Evolutionary conservation across 2,113 vertebrate species (phyloP), one percentile per base, ranked within the genome.

Genomic region (Pristiophorus japonicus): DNA sequence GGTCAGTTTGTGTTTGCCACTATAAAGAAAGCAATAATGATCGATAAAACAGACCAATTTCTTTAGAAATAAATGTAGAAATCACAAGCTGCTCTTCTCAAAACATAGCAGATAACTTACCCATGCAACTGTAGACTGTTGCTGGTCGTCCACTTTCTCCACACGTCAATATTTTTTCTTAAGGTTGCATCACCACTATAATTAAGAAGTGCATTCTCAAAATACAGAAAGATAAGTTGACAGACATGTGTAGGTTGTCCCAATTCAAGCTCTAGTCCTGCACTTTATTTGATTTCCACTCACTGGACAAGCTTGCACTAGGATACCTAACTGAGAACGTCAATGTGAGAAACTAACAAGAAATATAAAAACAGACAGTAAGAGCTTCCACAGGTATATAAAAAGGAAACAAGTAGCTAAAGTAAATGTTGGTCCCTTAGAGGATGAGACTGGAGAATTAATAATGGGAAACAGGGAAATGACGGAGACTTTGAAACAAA

Each of bases 51-150:
- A 62, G n/a, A 12, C 18, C 24, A 78, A 20, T 45, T 51, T 4
- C 11, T 78, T 78, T 38, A 95, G 66, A 34, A 70, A 78, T 84
- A 63, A 45, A 84, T 8, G 14, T 55, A 78, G 47, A 55, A 22
- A 12, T 81, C 30, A 42, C 65, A 75, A 95, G n/a, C 30, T 78
- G 34, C 27, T 78, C 8, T 38, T 30, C 66, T 55, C 78, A 65
- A 30, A 47, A 95, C 22, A 5, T 70, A 30, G 24, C 55, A 67
- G 24, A 45, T 62, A 20, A 38, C 98, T 98, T 96, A 99, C 99
- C 99, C 99, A n/a, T 99, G 99, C 20, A 99, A 97, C 95, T 99
- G 99, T 96, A 99, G 97, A 96, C 99, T 99, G 97, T 99, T 99
- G 78, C 98, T 98, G 2, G 99, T 99, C 1, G 98, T 99, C 99